Base-by-base conservation (phyloP, 2,113 vertebrate species). In the Nothoprocta pentlandii region DNA sequence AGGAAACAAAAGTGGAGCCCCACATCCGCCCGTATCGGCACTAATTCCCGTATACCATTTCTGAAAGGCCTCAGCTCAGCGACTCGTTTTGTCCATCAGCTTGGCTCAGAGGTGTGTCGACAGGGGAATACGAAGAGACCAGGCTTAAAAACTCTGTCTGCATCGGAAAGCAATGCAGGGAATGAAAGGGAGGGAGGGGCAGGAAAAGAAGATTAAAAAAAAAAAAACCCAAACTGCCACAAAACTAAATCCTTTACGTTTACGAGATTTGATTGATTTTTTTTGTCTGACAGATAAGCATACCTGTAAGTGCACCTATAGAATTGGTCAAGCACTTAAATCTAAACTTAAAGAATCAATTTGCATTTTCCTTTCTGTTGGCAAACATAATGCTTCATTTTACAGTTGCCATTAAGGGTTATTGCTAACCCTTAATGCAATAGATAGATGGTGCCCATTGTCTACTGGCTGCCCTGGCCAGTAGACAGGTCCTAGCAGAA, bases 311-410 rank as follows among this genome's bases (percentile, higher is more conserved):
- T 92, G 80, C 95, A 94, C 86, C 77, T 93, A 91, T 79, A 96
- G 96, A 96, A 91, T 96, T 97, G 94, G 94, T 97, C 95, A 96
- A 96, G 93, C 95, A 97, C 90, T 97, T 97, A 97, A 95, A 89
- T 77, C 88, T 94, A 97, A 98, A 95, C 76, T 95, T 94, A 97
- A 95, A 92, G 63, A 97, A 95, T 93, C 79, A 92, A 96, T 97
- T 97, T 97, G 91, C 96, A 96, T 97, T 97, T 98, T 96, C 96
- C 66, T 97, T 97, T 96, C 95, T 96, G 87, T 94, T 95, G 93
- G 92, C 92, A 96, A 97, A 92, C 90, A 90, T 94, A 97, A 96
- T 92, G 96, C 69, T 71, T 94, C 89, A 88, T 96, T 97, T 97
- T 97, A 86, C 94, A 92, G 85, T 95, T 94, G 86, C 93, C 92